Base-by-base conservation (phyloP, 2,888 invertebrate species). In the Abrostola tripartita region DNA sequence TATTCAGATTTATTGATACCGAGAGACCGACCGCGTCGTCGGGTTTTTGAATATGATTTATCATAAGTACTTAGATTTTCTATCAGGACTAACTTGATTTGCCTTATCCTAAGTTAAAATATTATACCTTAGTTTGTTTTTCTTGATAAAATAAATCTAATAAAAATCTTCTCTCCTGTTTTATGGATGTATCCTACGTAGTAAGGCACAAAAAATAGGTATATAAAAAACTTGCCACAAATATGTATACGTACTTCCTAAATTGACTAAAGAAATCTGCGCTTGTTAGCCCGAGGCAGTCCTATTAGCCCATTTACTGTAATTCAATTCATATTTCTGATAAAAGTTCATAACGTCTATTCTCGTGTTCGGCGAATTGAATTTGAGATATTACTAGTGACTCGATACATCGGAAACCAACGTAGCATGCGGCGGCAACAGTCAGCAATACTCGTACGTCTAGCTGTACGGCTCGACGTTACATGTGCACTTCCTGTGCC, bases 1-100 rank as follows among this genome's bases (percentile, higher is more conserved):
- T 78, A 85, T 85, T 85, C 79, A 74, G 76, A 83, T 83, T 86
- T 85, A 85, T 85, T 85, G 81, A 82, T 85, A 84, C 71, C 61
- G 59, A 59, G 65, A 74, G 51, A 49, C 70, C 58, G 52, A 47
- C 49, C 44, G 76, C 60, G 52, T 74, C 67, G 63, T 56, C 58
- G 41, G 53, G 52, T 64, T 69, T 71, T 74, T 52, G 37, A 64
- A 70, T 62, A 67, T 56, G 55, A 70, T 69, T 76, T 72, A 56
- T 50, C 61, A 50, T 44, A 11, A 47, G 44, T 47, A 42, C 49
- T 57, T 57, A 24, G 50, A 52, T 67, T 59, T 61, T 42, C 37
- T 59, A 44, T 54, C 44, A 42, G 38, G 52, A 1, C 24, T 24
- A 4, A 24, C 50, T 47, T 38, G 57, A 73, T 63, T 72, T 52